A percentile compares a stretch with the other conserved stretches of the same genome.
These are phyloP conservation scores for Eupithecia subfuscata DNA, from an alignment of 2,888 invertebrate genomes.

Conservation along the genomic window DNA sequence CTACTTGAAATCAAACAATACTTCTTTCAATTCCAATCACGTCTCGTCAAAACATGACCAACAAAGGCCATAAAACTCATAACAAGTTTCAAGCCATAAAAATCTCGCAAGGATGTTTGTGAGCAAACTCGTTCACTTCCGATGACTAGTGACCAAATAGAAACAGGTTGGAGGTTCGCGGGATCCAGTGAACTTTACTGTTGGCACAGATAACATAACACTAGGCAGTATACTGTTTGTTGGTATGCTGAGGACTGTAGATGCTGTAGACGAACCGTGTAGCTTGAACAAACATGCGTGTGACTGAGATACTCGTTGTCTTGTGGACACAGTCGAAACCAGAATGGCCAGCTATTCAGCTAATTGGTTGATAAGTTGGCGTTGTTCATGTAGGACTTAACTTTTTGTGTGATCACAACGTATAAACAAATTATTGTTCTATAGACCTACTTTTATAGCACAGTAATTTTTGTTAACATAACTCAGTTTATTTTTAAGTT, in stretches of 20 bases:
- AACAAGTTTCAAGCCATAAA: conserved; percentile 12
- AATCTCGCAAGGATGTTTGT: conserved; percentile 56
- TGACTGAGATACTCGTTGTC: conserved; percentile 64
- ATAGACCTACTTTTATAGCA: neutral
- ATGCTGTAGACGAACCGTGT: conserved; percentile 61
- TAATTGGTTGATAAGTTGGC: conserved; percentile 29
- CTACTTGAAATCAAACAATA: neutral
- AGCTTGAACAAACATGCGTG: conserved; percentile 67
- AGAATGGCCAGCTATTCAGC: conserved; percentile 16
- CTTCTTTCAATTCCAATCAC: conserved; percentile 1
- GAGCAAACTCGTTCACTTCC: conserved; percentile 59
- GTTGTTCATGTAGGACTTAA: neutral
- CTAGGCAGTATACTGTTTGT: conserved; percentile 15
- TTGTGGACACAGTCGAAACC: conserved; percentile 24
- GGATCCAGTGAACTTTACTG: conserved; percentile 64
- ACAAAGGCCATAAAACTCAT: conserved; percentile 9
- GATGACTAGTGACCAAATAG: conserved; percentile 52
- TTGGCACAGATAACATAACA: conserved; percentile 37
- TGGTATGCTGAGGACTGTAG: conserved; percentile 1
- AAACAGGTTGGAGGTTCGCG: conserved; percentile 65
- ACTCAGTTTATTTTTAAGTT: neutral
- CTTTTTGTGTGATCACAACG: neutral
- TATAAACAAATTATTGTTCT: neutral
- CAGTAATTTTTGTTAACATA: neutral
- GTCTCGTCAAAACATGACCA: conserved; percentile 1